Evolutionary conservation across 2,888 invertebrate genomes (phyloP), one percentile per base, ranked within the genome.

Genomic region (Aporophyla lueneburgensis): DNA sequence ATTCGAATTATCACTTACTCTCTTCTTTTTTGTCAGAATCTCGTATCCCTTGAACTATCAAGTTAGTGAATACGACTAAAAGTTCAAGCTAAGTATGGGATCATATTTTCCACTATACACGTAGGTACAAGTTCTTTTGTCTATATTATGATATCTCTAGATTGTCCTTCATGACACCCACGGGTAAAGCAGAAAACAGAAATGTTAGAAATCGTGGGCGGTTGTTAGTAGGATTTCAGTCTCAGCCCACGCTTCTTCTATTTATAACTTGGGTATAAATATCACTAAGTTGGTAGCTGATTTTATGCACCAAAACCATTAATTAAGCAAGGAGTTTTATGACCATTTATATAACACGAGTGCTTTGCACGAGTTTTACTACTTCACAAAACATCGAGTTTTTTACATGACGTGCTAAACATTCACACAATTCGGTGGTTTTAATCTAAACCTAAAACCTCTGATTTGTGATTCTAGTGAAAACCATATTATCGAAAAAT

Each of bases 171-270:
- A 24, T n/a, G 16, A 53, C 58, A 16, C 63, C 53, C 75, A 49
- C 78, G 53, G 24, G 21, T 59, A 40, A 14, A 12, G 21, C 33
- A 16, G 21, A 21, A 70, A 79, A 51, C 16, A 10, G 49, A 69
- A 80, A 71, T 27, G 1, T 27, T 62, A 0, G 6, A 33, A 63
- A 63, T 1, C 0, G 75, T 78, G 24, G 66, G 66, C 43, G 54
- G 40, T 43, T 75, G 24, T 24, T 75, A 61, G 74, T 65, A 9
- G 14, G n/a, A 21, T 33, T 7, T n/a, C 59, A 21, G 33, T 33
- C 1, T 46, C 61, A 43, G 33, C 76, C 76, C 76, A 75, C 78
- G 61, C 24, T 56, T 19, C 3, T 66, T 54, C 49, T 75, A 33
- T 61, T 74, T 61, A 51, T n/a, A 77, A 46, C 51, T 16, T n/a